Evolutionary conservation across 2,113 vertebrate genomes (phyloP), one percentile per base, ranked within the genome.

Genomic region (Mirza zaza): DNA sequence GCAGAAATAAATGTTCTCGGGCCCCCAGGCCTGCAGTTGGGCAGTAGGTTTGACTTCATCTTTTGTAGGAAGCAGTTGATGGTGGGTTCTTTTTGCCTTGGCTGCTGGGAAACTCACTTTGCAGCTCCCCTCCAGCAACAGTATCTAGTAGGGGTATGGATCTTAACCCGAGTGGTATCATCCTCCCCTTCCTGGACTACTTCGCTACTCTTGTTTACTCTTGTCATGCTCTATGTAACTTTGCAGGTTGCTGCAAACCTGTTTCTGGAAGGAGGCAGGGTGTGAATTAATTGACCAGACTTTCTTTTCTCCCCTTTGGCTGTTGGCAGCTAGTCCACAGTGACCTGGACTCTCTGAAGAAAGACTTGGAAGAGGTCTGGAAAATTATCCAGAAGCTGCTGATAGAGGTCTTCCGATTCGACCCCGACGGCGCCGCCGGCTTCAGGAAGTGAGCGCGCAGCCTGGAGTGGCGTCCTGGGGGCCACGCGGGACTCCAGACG

Each of bases 331-430:
- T 98, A 63, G 84, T 96, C 59, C 85, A n/a, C 27, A 95, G 79
- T 5, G 98, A 96, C 7, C 87, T 99, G 95, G 97, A 98, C 5
- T 65, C 75, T 0, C 57, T 99, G 52, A 97, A 98, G 96, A 97
- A 55, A 25, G 97, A 98, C 55, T 57, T 98, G 90, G 97, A 98
- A 5, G 96, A 98, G 13, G 18, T 98, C 13, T 98, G 98, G 98
- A 94, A 71, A 63, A 11, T 97, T 34, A 45, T 98, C 48, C 96
- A 94, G 91, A 98, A 97, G 77, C 97, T 97, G 85, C 87, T 98
- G 91, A 67, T 91, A 0, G 97, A 98, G 39, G 95, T 97, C 11
- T 93, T 95, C 36, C 82, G 85, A 20, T 98, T 98, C 0, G 90
- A 98, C 3, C 97, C 98, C 0, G 98, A 98, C 68, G 83, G n/a